Conservation (phyloP, 2,113 vertebrate genomes). For the Brachypodius melanocephalos region DNA sequence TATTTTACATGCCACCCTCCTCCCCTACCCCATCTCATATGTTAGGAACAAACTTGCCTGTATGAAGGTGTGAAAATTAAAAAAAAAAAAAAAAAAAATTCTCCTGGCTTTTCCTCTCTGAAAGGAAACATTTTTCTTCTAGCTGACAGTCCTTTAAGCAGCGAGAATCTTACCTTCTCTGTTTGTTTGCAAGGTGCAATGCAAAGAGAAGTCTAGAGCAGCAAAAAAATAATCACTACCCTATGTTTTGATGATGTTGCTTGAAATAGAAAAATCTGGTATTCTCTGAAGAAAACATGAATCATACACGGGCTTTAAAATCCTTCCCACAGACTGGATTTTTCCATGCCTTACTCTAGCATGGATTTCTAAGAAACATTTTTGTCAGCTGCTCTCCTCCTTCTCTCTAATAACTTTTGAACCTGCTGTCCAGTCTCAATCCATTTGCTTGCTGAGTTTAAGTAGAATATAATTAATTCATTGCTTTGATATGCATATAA, state of each 20-base stretch:
- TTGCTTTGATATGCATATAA: background rate
- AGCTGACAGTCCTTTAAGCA: background rate
- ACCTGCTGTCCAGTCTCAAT: background rate
- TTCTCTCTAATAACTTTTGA: background rate
- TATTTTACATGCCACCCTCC: background rate
- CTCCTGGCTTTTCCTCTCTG: background rate
- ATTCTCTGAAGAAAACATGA: conserved; percentile 37
- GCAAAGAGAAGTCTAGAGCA: background rate
- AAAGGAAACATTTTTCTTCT: background rate
- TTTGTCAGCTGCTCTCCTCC: background rate
- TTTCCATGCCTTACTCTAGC: conserved; percentile 3
- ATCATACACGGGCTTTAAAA: background rate
- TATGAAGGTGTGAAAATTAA: background rate
- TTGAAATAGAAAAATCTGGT: conserved; percentile 50
- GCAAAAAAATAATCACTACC: background rate
- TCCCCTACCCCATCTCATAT: background rate
- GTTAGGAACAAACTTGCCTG: background rate
- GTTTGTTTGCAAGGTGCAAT: background rate
- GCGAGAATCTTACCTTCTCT: background rate
- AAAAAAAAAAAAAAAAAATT: background rate
- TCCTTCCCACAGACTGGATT: conserved; percentile 34
- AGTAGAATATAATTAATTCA: background rate
- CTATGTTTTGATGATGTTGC: conserved; percentile 2
- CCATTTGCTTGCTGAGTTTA: background rate
- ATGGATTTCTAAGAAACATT: conserved; percentile 17